Evolutionary conservation across 2,113 vertebrate species (phyloP).

Genomic region (Lophius piscatorius): DNA sequence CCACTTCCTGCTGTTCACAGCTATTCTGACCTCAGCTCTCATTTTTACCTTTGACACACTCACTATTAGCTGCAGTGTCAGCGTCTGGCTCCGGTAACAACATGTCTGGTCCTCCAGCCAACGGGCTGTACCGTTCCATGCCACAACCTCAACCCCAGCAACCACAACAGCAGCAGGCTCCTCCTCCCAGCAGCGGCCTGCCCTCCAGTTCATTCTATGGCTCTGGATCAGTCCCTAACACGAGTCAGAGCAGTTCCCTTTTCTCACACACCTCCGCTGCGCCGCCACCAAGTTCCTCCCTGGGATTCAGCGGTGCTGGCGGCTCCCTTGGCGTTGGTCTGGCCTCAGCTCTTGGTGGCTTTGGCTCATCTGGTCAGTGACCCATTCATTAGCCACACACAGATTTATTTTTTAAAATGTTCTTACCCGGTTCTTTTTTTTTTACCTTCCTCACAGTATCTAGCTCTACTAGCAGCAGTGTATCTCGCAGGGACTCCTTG

Average conservation of each 20-base stretch:
- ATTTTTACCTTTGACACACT: background rate
- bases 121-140: constrained; percentile 92
- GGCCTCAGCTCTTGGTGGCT: constrained; percentile 93
- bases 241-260: constrained; percentile 94
- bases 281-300: constrained; percentile 88
- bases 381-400: background rate
- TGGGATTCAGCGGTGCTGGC: constrained; percentile 90
- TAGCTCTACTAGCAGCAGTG: constrained; percentile 94
- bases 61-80: constrained; percentile 87
- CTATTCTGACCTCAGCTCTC: background rate
- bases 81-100: constrained; percentile 91
- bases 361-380: constrained; percentile 92
- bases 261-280: constrained; percentile 93
- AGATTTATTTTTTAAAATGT: background rate
- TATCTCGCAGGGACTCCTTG: constrained; percentile 95
- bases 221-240: constrained; percentile 88
- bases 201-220: constrained; percentile 95
- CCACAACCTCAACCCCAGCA: constrained; percentile 82
- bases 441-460: constrained; percentile 84
- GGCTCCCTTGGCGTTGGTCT: constrained; percentile 91
- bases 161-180: constrained; percentile 85
- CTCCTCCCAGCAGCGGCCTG: constrained; percentile 87
- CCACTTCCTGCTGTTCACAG: background rate
- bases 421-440: constrained; percentile 64
- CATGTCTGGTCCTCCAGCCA: constrained; percentile 90